Evolutionary conservation across 2,888 invertebrate species (phyloP).

Genomic region (Halocaridina rubra): DNA sequence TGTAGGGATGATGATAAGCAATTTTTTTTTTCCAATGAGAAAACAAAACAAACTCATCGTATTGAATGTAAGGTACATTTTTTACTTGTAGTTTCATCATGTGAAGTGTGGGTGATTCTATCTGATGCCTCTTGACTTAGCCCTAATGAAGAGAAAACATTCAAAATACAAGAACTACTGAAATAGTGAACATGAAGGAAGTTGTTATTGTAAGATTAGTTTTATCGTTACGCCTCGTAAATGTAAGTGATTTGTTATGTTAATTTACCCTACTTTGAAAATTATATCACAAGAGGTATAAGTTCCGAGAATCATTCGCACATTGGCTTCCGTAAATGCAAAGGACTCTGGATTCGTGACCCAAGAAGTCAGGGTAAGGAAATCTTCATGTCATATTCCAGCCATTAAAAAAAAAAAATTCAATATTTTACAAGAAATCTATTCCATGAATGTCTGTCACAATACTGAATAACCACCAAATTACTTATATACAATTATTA

Average conservation of each 20-base stretch:
- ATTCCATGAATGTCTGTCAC: constrained; percentile 4
- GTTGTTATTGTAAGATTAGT: too few species aligned
- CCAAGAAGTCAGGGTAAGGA: constrained; percentile 52
- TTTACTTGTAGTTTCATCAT: constrained; percentile 47
- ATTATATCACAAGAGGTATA: background rate
- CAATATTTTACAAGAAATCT: too few species aligned
- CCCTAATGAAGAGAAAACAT: too few species aligned
- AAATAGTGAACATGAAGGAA: too few species aligned
- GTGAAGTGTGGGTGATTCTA: constrained; percentile 40
- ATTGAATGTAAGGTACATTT: constrained; percentile 51
- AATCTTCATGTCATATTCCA: constrained; percentile 21
- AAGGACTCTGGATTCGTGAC: constrained; percentile 25
- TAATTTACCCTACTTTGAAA: background rate
- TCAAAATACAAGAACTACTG: too few species aligned
- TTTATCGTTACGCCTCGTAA: too few species aligned
- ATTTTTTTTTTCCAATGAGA: too few species aligned
- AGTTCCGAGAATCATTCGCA: constrained; percentile 23
- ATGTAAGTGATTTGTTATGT: too few species aligned
- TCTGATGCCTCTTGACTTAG: background rate
- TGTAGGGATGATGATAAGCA: constrained; percentile 41
- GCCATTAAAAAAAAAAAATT: constrained; percentile 1
- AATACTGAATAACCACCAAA: too few species aligned
- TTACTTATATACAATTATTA: too few species aligned
- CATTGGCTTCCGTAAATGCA: constrained; percentile 39
- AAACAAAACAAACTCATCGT: constrained; percentile 46